Evolutionary conservation across 2,888 invertebrate species (phyloP), one percentile per base, ranked within the genome.

Genomic region (Heliconius cydno): DNA sequence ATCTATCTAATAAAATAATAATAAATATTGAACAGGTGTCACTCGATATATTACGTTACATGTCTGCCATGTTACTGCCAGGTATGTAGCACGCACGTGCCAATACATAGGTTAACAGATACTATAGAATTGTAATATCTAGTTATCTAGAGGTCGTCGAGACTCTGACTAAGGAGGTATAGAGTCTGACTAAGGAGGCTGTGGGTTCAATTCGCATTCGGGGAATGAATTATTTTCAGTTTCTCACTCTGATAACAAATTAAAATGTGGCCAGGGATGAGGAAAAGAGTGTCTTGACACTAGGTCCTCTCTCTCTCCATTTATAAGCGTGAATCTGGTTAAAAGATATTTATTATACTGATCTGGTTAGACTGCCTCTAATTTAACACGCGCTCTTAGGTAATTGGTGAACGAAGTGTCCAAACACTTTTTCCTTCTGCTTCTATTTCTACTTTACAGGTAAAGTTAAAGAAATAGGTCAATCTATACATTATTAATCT

Each of bases 1-100:
- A 15, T 52, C 19, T 60, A 34, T 60, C 7, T 73, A 60, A 60
- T 34, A 60, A 60, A 60, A 73, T 60, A 60, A 60, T 13, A 34
- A 57, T 73, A 73, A 60, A 73, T 73, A 73, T 70, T 41, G 25
- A 70, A 70, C 57, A 73, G 73, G 73, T 73, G 73, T 73, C 73
- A 73, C 60, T 52, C 30, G 73, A 73, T 41, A 19, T 46, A 70
- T 70, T 34, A 60, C 57, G 72, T 57, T 57, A 57, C 9, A 57
- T 22, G 52, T 57, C 34, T 73, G 57, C n/a, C n/a, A n/a, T n/a
- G n/a, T n/a, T 9, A 73, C n/a, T n/a, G 15, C 34, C 57, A 67
- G 63, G 78, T 78, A 78, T 78, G 78, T 67, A 3, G 67, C 13
- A 74, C 41, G 78, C 78, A 78, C 78, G 78, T 78, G 78, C 74